Conservation (phyloP, 2,888 invertebrate species). For the Mechanitis mazaeus region DNA sequence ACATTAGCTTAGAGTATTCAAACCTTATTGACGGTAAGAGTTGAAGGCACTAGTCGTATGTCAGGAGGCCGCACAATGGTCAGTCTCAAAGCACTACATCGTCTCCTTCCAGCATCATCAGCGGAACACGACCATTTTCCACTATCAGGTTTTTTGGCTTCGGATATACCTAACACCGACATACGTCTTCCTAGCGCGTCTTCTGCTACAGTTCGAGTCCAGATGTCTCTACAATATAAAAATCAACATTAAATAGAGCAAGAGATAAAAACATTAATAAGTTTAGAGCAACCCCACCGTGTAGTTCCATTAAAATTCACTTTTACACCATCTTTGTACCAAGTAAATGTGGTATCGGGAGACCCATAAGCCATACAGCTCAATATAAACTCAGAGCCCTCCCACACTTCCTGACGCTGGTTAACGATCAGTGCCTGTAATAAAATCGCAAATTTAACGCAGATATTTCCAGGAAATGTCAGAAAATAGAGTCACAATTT, state of each 20-base stretch:
- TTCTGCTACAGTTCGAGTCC: constrained; percentile 79
- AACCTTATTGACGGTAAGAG: constrained; percentile 83
- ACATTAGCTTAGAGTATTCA: too few species aligned
- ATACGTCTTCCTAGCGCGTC: constrained; percentile 72
- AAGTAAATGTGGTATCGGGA: constrained; percentile 83
- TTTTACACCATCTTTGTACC: constrained; percentile 88
- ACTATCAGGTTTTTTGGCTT: constrained; percentile 81
- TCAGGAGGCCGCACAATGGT: constrained; percentile 79
- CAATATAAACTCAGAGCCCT: constrained; percentile 85
- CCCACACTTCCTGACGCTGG: constrained; percentile 76
- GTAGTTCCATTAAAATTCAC: constrained; percentile 85
- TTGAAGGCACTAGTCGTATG: constrained; percentile 82
- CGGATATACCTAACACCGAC: constrained; percentile 83
- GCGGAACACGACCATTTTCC: constrained; percentile 89
- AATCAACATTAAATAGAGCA: not conserved
- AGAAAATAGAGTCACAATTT: constrained; percentile 25
- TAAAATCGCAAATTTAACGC: constrained; percentile 25
- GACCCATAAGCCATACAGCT: constrained; percentile 88
- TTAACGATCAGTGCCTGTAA: constrained; percentile 58
- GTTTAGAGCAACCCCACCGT: constrained; percentile 67
- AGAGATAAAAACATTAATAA: not conserved
- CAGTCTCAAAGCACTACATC: constrained; percentile 80
- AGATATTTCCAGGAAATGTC: constrained; percentile 20
- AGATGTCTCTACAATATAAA: constrained; percentile 75
- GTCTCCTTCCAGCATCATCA: constrained; percentile 81